Evolutionary conservation across 2,113 vertebrate species (phyloP).

Genomic region (Neogale vison): DNA sequence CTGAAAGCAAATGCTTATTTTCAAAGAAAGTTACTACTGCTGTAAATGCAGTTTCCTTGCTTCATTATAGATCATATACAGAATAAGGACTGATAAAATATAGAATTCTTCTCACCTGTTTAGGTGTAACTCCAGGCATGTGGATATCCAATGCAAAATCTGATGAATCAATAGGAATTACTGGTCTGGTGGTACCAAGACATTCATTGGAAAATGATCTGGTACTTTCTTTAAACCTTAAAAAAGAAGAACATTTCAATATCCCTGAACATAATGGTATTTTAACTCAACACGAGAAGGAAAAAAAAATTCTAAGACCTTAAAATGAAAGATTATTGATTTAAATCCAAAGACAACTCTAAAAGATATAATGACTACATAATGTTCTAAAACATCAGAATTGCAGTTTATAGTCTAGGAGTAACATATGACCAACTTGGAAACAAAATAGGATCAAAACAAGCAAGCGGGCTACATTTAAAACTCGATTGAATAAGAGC

Average conservation of each 20-base stretch:
- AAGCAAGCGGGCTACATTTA: not conserved
- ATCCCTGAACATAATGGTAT: not conserved
- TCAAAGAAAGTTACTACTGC: not conserved
- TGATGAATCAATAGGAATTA: slow-evolving; percentile 85
- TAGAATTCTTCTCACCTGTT: slow-evolving; percentile 85
- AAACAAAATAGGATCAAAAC: slow-evolving; percentile 36
- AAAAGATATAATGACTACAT: not conserved
- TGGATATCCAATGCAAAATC: slow-evolving; percentile 93
- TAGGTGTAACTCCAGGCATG: slow-evolving; percentile 94
- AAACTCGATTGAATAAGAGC: slow-evolving; percentile 10
- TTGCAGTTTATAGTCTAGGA: not conserved
- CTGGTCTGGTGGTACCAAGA: slow-evolving; percentile 82
- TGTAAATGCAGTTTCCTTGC: not conserved
- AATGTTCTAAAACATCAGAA: not conserved
- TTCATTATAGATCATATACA: not conserved
- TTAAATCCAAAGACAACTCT: not conserved
- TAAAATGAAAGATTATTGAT: slow-evolving; percentile 22
- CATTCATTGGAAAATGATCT: slow-evolving; percentile 88
- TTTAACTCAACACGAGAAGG: not conserved
- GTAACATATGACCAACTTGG: not conserved
- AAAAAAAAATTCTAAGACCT: not conserved
- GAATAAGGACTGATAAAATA: slow-evolving; percentile 38
- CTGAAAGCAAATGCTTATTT: not conserved
- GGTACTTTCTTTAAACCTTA: slow-evolving; percentile 89
- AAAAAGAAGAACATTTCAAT: slow-evolving; percentile 27